Evolutionary conservation across 2,888 invertebrate genomes (phyloP), one percentile per base, ranked within the genome.

Genomic region (Spisula subtruncata): DNA sequence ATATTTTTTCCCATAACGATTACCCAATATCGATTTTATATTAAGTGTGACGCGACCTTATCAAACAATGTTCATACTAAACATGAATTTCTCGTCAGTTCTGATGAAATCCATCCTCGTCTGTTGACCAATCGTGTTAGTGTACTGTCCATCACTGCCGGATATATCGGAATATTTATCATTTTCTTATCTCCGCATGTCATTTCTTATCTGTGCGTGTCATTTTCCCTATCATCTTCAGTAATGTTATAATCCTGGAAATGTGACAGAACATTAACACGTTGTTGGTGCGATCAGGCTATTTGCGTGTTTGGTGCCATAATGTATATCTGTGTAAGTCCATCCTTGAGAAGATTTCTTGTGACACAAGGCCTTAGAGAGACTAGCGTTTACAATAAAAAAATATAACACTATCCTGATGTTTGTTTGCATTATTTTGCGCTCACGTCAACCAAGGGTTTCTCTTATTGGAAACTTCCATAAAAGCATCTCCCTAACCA

Each of bases 1-100:
- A 32, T 75, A 75, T 75, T 75, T 75, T 66, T 75, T 35, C 75
- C 32, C 75, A 75, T 75, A 75, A 32, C 35, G 75, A 35, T 75
- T 35, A 35, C 25, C 5, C 35, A 16, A 18, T 75, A 75, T 75
- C 35, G 75, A 75, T 75, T 32, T 75, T 35, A 18, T 14, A 75
- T 75, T 75, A 75, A 41, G 35, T 32, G 8, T 12, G 75, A 32
- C 35, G 29, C 29, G 75, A 75, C 29, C 75, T 18, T 35, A 75
- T 35, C 75, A 75, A 18, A 35, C 75, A 35, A 75, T 35, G 35
- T 75, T 32, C 75, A 75, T 75, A 35, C 18, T 12, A 14, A 32
- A 16, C 32, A 75, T 75, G 32, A 25, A 32, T 75, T 14, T 32
- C 75, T 32, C 18, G 32, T 75, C 75, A 25, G 16, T 75, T 75